phyloP scores from a whole-genome alignment of 1,140 invertebrate species.

The Dysdera silvatica region DNA sequence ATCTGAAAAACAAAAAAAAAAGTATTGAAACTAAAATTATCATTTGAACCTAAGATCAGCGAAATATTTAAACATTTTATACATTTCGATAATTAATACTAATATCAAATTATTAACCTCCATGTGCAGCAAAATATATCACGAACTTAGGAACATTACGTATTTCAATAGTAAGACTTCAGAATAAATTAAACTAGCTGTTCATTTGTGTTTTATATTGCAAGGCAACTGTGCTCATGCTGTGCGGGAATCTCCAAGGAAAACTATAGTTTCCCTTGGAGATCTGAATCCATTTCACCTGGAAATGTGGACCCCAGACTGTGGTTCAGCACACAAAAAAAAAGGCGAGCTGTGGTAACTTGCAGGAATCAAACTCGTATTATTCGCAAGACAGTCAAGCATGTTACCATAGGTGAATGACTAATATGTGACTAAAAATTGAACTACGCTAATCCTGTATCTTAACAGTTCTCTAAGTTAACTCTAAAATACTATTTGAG shows the following conservation, averaged over 20 bases:
- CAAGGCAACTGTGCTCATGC: not conserved
- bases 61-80: not conserved
- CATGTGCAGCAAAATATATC: not conserved
- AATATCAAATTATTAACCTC: not conserved
- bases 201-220: not conserved
- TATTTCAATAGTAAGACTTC: not conserved
- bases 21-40: not conserved
- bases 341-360: too few species aligned
- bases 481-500: too few species aligned
- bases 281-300: too few species aligned
- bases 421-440: too few species aligned
- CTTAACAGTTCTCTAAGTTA: too few species aligned
- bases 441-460: too few species aligned
- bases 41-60: not conserved
- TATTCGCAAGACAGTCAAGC: too few species aligned
- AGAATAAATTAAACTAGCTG: not conserved
- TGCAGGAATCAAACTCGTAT: too few species aligned
- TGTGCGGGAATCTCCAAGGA: not conserved
- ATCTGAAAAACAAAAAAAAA: conserved; percentile 24
- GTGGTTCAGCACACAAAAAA: too few species aligned
- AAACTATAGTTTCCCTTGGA: not conserved
- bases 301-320: too few species aligned
- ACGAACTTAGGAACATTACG: not conserved
- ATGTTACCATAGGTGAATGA: too few species aligned
- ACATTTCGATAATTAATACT: not conserved